phyloP scores from a whole-genome alignment of 2,113 vertebrate genomes.

The Nesogale talazaci region DNA sequence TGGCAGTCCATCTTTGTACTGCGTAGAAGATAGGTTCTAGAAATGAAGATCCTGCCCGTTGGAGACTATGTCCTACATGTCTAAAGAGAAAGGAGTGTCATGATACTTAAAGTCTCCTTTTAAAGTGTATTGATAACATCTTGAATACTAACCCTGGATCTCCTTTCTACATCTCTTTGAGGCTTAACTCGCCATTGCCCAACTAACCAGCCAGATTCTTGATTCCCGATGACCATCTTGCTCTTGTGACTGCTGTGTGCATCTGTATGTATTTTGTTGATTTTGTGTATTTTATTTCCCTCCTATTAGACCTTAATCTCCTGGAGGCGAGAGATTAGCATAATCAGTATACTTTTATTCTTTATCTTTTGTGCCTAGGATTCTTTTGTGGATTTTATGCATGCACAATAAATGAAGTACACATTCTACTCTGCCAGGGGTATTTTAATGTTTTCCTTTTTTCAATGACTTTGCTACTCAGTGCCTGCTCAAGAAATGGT shows the following conservation, averaged over 20 bases:
- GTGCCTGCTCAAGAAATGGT: neutral
- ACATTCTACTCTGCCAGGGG: neutral
- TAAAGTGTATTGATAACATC: neutral
- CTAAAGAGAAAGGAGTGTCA: neutral
- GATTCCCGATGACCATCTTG: neutral
- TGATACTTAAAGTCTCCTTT: neutral
- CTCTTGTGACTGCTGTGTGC: conserved; percentile 36
- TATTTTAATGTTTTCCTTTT: neutral
- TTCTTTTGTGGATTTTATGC: neutral
- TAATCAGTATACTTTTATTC: conserved; percentile 19
- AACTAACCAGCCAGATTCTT: conserved; percentile 48
- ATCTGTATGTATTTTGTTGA: conserved; percentile 70
- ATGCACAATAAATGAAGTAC: neutral
- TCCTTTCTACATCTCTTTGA: conserved; percentile 35
- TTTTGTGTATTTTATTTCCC: conserved; percentile 69
- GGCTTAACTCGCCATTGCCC: conserved; percentile 28
- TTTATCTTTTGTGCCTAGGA: neutral
- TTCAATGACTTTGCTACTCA: neutral
- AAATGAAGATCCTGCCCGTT: neutral
- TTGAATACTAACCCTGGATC: neutral
- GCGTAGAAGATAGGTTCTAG: neutral
- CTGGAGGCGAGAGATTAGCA: conserved; percentile 40
- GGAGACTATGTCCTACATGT: neutral
- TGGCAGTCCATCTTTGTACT: neutral
- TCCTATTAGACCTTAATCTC: conserved; percentile 63